Base-by-base conservation (phyloP, 2,113 vertebrate genomes). In the Ophthalmolycus amberensis region DNA sequence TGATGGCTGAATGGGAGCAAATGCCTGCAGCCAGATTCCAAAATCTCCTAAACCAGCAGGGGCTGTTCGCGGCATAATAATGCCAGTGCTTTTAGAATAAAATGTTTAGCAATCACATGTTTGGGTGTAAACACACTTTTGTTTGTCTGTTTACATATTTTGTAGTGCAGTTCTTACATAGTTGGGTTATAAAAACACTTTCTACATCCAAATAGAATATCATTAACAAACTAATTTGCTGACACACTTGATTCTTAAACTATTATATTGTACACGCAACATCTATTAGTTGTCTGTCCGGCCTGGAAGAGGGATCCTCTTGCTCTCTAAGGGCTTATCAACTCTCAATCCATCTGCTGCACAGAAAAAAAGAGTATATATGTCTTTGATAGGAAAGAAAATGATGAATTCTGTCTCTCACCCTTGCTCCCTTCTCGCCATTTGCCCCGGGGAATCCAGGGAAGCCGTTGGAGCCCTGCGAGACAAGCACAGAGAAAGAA, bases 381-480 rank as follows among this genome's bases (percentile, higher is more conserved):
- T 71, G 20, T 40, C n/a, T 67, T 64, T 65, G 32, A 83, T 3
- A 71, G 27, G 48, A 50, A 7, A 37, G 32, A 60, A 25, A 65
- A 71, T 62, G 68, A 72, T 15, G 1, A 16, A 65, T 60, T 40
- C 48, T 29, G 37, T 16, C 37, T 5, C 93, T 90, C 79, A 95
- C 95, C 89, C 95, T 91, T 70, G 77, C 80, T 70, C 95, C 95
- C 66, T 95, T 95, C 83, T 95, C 95, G 84, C 95, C 95, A 0
- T 94, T 95, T 1, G 94, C 85, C 60, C 95, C 95, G 1, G 92
- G 50, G 83, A 95, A 94, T 76, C 95, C 95, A 1, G 20, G 5
- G 80, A 95, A 95, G 50, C 95, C 95, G 7, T 85, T 94, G 82
- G 95, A 95, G 58, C 95, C 95, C 95, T 95, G 76, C 50, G 50